Base-by-base conservation (phyloP, 64 coral and sea anemone species). In the Pocillopora verrucosa region DNA sequence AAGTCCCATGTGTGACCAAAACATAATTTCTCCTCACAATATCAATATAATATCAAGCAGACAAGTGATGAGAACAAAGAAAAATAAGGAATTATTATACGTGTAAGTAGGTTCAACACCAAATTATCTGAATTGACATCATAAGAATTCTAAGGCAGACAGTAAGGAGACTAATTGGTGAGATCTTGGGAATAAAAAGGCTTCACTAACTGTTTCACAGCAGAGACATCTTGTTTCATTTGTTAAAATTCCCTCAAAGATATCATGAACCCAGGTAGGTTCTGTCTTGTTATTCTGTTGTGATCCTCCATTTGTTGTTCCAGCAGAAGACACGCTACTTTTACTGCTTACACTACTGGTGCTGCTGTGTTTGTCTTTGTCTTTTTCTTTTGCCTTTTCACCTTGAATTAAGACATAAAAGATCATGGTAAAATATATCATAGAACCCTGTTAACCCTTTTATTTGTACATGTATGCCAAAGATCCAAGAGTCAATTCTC, bases 211-310 rank as follows among this genome's bases (percentile, higher is more conserved):
- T 86, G 97, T 86, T 93, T 99, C 97, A 91, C 97, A 99, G 79
- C 93, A 93, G 15, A 99, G 91, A 84, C 97, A 99, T 89, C 97
- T 95, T 78, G 97, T 99, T 88, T 99, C 97, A 83, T 99, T 99
- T 9, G 97, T 99, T 13, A 99, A 83, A 65, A 94, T 95, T 86
- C 97, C 97, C 73, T 99, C 97, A 93, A 99, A 99, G 64, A 99
- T 99, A 26, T 99, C 97, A 87, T 99, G 97, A 15, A 99, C 93
- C 97, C 97, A 99, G 16, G 97, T 99, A 2, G 90, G 87, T 59
- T 99, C 95, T 37, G 73, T 76, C n/a, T 78, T 75, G 30, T 34
- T 45, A 34, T 88, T 88, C 19, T 88, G 86, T 11, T 60, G 19
- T 65, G 75, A 65, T 25, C 16, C 57, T 17, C 56, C 76, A 59